These are phyloP conservation scores for Perizoma affinitatum DNA, from an alignment of 2,888 invertebrate genomes.

Conservation along the genomic window DNA sequence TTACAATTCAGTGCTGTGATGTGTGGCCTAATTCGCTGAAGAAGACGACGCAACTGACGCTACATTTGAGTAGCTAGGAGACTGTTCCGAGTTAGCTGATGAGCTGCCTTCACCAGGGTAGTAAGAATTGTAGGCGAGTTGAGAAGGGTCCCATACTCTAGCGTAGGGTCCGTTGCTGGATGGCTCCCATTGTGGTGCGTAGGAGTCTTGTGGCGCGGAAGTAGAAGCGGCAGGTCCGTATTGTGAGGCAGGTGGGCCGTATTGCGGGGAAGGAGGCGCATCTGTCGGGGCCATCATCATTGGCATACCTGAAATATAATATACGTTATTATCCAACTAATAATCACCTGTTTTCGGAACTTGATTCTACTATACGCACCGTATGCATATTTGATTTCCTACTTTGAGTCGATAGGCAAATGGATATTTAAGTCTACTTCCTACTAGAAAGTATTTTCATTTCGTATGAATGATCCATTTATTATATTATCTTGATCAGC, in stretches of 20 bases:
- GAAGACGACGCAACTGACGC: constrained; percentile 77
- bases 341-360: no score
- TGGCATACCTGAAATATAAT: constrained; percentile 84
- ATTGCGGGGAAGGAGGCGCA: constrained; percentile 85
- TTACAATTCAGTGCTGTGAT: constrained; percentile 55
- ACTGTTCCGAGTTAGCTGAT: constrained; percentile 83
- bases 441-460: no score
- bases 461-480: no score
- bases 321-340: neutral
- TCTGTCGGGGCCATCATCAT: constrained; percentile 87
- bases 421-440: no score
- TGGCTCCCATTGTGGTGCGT: constrained; percentile 88
- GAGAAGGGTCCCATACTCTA: constrained; percentile 89
- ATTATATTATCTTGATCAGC: no score
- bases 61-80: constrained; percentile 76
- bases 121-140: constrained; percentile 88
- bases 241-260: constrained; percentile 88
- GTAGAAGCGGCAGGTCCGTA: constrained; percentile 78
- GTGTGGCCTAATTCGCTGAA: constrained; percentile 60
- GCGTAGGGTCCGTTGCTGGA: constrained; percentile 90
- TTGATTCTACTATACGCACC: no score
- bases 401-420: no score
- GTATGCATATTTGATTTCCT: no score
- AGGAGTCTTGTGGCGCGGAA: constrained; percentile 87
- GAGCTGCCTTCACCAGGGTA: constrained; percentile 86